Evolutionary conservation across 2,888 invertebrate genomes (phyloP).

Genomic region (Dinocampus coccinellae): DNA sequence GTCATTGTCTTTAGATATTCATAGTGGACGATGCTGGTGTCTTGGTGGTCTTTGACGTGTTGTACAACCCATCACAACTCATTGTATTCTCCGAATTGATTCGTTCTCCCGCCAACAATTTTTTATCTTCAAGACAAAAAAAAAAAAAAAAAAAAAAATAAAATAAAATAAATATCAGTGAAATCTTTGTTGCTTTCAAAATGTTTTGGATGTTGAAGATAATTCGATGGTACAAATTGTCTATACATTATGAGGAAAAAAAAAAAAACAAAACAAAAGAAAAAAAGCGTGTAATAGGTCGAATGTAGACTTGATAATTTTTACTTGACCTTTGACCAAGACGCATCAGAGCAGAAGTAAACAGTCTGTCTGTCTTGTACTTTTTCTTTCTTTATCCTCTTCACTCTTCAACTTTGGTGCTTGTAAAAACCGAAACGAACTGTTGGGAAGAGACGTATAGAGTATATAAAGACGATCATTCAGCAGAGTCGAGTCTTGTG

Average conservation of each 20-base stretch:
- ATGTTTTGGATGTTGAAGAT: neutral
- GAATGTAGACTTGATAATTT: conserved; percentile 45
- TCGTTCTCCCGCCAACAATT: neutral
- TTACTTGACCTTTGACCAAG: conserved; percentile 62
- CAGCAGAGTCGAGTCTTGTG: conserved; percentile 47
- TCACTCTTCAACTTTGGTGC: neutral
- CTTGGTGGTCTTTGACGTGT: neutral
- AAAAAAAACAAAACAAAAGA: too few species aligned
- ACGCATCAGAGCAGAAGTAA: conserved; percentile 24
- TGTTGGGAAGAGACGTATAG: conserved; percentile 27
- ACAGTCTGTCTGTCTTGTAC: neutral
- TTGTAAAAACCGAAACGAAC: conserved; percentile 16
- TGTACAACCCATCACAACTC: neutral
- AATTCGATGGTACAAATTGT: neutral
- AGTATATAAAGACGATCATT: conserved; percentile 26
- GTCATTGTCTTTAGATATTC: neutral
- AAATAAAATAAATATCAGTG: neutral
- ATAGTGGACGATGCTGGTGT: neutral
- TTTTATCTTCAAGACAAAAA: neutral
- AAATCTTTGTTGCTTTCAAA: neutral
- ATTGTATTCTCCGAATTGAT: neutral
- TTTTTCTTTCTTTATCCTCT: neutral
- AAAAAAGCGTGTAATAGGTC: conserved; percentile 55
- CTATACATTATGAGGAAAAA: too few species aligned
- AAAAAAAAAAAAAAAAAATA: neutral